phyloP scores from a whole-genome alignment of 2,113 vertebrate genomes.

The Pelmatolapia mariae region DNA sequence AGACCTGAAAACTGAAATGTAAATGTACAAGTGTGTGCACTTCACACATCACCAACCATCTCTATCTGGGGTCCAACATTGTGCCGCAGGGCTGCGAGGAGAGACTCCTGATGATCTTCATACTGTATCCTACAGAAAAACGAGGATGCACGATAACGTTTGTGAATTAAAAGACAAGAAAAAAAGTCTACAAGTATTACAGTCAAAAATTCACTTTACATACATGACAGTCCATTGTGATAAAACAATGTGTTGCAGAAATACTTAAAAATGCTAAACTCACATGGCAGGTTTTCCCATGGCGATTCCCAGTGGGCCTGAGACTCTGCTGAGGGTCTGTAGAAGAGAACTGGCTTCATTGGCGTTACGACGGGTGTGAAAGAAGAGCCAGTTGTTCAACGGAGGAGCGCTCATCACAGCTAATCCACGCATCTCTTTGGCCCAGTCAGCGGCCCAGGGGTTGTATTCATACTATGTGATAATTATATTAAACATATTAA shows the following conservation, averaged over 20 bases:
- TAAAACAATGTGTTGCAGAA: neutral
- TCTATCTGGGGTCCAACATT: conserved; percentile 75
- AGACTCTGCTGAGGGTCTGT: conserved; percentile 82
- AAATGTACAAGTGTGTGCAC: neutral
- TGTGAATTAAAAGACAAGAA: neutral
- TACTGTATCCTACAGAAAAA: conserved; percentile 79
- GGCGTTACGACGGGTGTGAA: conserved; percentile 74
- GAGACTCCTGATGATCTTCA: conserved; percentile 84
- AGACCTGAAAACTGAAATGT: neutral
- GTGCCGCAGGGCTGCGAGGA: conserved; percentile 80
- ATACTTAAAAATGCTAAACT: conserved; percentile 32
- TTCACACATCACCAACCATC: conserved; percentile 75
- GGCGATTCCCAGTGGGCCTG: conserved; percentile 78
- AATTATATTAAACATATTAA: neutral
- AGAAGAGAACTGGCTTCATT: conserved; percentile 75
- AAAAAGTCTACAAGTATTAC: neutral
- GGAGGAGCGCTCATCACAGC: conserved; percentile 73
- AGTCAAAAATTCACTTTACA: neutral
- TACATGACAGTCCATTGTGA: neutral
- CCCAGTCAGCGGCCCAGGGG: conserved; percentile 82
- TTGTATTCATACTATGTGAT: conserved; percentile 81
- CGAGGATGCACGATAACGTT: neutral
- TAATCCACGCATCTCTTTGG: conserved; percentile 80
- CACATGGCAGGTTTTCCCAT: conserved; percentile 79
- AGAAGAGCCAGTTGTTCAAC: conserved; percentile 81